These are phyloP conservation scores for Manis crassicaudata DNA, from an alignment of 2,797 vertebrate species.

Conservation along the genomic window DNA sequence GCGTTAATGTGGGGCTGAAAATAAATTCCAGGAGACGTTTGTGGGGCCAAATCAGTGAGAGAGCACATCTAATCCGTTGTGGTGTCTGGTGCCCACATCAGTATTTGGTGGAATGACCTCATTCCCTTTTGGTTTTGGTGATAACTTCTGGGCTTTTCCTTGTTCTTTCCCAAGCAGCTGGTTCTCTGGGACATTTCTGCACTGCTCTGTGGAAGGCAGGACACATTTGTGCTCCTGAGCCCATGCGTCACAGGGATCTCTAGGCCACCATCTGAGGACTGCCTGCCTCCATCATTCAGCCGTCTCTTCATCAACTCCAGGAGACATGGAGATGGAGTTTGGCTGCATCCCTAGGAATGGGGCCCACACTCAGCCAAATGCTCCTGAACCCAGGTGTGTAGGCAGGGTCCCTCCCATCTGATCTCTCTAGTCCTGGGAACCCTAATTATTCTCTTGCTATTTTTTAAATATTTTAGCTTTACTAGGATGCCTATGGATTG, in stretches of 20 bases:
- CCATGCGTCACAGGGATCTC: background rate
- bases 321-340: background rate
- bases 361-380: background rate
- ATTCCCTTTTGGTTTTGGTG: background rate
- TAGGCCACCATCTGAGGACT: background rate
- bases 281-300: too few species aligned
- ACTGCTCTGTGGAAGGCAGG: background rate
- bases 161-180: background rate
- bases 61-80: background rate
- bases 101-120: background rate
- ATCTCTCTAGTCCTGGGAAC: background rate
- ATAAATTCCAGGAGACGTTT: background rate
- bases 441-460: background rate
- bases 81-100: background rate
- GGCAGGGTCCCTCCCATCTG: background rate
- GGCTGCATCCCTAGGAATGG: background rate
- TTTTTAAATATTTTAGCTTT: background rate
- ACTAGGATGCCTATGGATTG: background rate
- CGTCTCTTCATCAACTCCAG: background rate
- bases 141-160: background rate
- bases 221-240: background rate
- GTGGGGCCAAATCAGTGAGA: background rate
- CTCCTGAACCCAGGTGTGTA: background rate
- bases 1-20: background rate
- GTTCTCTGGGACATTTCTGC: background rate